Base-by-base conservation (phyloP, 2,113 vertebrate genomes). In the Sander lucioperca region DNA sequence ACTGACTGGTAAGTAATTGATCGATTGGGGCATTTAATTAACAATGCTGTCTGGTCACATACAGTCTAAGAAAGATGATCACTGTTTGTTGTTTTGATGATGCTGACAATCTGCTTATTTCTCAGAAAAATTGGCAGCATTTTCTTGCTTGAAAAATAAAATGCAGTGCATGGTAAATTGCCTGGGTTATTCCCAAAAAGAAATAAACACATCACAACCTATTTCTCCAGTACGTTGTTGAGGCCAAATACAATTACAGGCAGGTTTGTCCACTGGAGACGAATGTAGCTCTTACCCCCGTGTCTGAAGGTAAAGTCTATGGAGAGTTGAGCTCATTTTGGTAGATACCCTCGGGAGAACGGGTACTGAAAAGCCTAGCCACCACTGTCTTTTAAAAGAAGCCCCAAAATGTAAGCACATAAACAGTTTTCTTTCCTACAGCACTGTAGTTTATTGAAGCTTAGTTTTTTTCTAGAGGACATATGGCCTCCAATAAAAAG, bases 181-280 rank as follows among this genome's bases (percentile, higher is more conserved):
- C 63, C 45, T 76, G 65, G 57, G 65, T 61, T 84, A 65, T 64
- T 58, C 39, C 59, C 33, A 13, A 80, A 86, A 85, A 85, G 64
- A 81, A 86, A 84, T 76, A 89, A 85, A 80, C 70, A 77, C 57
- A 73, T 88, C 74, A 84, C 66, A 77, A 72, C 39, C 57, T 61
- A 77, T 71, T 86, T 21, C 72, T 86, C 10, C 64, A 57, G 67
- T 57, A 56, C 3, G 1, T 33, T 65, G 69, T 76, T 79, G 66
- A 84, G 79, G 67, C 83, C 86, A 89, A 39, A 87, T 93, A 90
- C 84, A 89, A 87, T 90, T 90, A 85, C 57, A 58, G 77, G 13
- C 65, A 61, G 77, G 50, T 65, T 74, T 85, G 87, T 86, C 80
- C 80, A 77, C 74, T 73, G 47, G 57, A 88, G 85, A 66, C 25